These are phyloP conservation scores for Telmatherina bonti DNA, from an alignment of 2,797 vertebrate genomes.

Conservation along the genomic window DNA sequence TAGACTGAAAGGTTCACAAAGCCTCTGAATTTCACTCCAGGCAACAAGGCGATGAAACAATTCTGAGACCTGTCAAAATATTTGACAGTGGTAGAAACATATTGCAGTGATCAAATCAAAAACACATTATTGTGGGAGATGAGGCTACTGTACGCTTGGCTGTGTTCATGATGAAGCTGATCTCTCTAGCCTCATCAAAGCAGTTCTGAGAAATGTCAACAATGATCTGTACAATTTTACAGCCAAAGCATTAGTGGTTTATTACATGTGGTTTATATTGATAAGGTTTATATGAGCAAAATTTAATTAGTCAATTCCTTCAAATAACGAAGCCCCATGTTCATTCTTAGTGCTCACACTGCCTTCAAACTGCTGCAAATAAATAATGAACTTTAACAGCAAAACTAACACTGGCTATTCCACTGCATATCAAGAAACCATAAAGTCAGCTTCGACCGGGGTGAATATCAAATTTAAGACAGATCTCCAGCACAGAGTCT, in stretches of 20 bases:
- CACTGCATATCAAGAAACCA: constrained; percentile 32
- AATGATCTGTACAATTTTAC: constrained; percentile 63
- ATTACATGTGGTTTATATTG: constrained; percentile 76
- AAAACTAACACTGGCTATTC: constrained; percentile 37
- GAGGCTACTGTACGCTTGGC: constrained; percentile 24
- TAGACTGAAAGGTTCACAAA: constrained; percentile 47
- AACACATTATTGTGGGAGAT: constrained; percentile 29
- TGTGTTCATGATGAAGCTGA: constrained; percentile 29
- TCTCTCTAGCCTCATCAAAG: constrained; percentile 42
- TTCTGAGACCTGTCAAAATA: constrained; percentile 40
- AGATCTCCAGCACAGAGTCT: constrained; percentile 5
- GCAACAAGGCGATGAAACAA: constrained; percentile 53
- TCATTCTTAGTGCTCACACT: constrained; percentile 56
- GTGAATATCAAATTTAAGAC: constrained; percentile 48
- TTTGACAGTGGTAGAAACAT: constrained; percentile 42
- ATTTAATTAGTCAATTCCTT: constrained; percentile 65
- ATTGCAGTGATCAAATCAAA: constrained; percentile 37
- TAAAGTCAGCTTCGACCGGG: constrained; percentile 41
- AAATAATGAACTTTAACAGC: constrained; percentile 65
- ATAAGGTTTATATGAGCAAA: constrained; percentile 57
- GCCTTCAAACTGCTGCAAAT: constrained; percentile 54
- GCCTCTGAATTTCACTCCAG: constrained; percentile 45
- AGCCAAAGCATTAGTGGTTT: constrained; percentile 59
- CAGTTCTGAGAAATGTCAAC: constrained; percentile 53
- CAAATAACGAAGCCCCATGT: constrained; percentile 71